phyloP scores from a whole-genome alignment of 1,140 invertebrate genomes.

The Heliconius hermathena region DNA sequence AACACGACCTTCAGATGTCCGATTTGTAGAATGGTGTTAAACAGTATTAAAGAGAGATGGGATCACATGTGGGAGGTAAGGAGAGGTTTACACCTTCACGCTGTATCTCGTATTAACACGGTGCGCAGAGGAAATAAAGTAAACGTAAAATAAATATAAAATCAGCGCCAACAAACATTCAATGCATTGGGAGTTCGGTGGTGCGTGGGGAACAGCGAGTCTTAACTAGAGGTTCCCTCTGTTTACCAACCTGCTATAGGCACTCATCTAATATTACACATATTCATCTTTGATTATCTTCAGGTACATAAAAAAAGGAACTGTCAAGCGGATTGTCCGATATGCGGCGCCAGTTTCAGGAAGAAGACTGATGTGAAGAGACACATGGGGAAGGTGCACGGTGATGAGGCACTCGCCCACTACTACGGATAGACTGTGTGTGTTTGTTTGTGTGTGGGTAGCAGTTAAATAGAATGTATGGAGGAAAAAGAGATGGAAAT shows the following conservation, averaged over 20 bases:
- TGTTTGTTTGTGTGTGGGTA: background rate
- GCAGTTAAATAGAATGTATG: too few relatives aligned
- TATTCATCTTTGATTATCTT: too few relatives aligned
- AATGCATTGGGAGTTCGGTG: too few relatives aligned
- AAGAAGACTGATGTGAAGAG: constrained; percentile 40
- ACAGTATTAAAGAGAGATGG: constrained; percentile 43
- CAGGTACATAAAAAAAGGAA: constrained; percentile 43
- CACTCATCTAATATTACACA: too few relatives aligned
- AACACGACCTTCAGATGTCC: constrained; percentile 28
- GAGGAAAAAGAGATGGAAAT: too few relatives aligned
- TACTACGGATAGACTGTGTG: background rate
- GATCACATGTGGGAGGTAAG: constrained; percentile 52
- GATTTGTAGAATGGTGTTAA: constrained; percentile 27
- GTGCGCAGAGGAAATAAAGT: background rate
- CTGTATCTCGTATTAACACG: too few relatives aligned
- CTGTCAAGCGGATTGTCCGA: constrained; percentile 41
- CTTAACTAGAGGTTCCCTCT: too few relatives aligned
- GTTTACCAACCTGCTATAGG: too few relatives aligned
- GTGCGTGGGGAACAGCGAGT: too few relatives aligned
- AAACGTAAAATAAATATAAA: too few relatives aligned
- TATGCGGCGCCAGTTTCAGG: constrained; percentile 41
- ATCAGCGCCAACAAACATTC: too few relatives aligned
- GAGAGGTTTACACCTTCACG: background rate
- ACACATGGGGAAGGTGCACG: constrained; percentile 30
- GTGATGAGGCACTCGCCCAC: background rate